Base-by-base conservation (phyloP, 2,797 vertebrate species). In the Enteromius afrohamiltoni region DNA sequence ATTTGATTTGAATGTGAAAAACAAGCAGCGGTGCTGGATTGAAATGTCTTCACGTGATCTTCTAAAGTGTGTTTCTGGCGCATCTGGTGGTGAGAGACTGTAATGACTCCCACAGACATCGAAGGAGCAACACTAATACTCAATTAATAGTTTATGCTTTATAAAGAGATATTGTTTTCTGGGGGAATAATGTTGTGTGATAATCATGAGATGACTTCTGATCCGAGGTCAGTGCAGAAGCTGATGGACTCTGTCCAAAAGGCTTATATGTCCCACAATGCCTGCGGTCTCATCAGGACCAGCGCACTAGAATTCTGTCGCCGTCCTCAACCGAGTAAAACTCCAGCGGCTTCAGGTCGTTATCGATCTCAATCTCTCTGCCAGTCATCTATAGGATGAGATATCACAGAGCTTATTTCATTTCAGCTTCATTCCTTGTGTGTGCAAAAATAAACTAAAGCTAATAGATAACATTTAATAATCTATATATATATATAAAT, bases 291-390 rank as follows among this genome's bases (percentile, higher is more conserved):
- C 17, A 45, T 91, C 94, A 95, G 82, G 92, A 95, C 97, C 97
- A 98, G 85, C 97, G 95, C 45, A 98, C 97, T 84, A 97, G 82
- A 0, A 98, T 91, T 53, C 91, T 94, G 87, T 99, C 97, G 89
- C 97, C 97, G 2, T 95, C 95, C 87, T 98, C 96, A 79, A 99
- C 92, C 37, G 97, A 96, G 88, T 97, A 98, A 87, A 97, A 98
- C 87, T 96, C 93, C 68, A 99, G 92, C 1, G 96, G 89, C 93
- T 97, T 96, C 77, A 97, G 91, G 91, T 99, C 96, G n/a, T 95
- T 95, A 90, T 96, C 94, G 2, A 99, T 94, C 83, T 95, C 93
- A 55, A 97, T 95, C 94, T 99, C 97, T 80, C 90, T 95, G 70
- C 94, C 96, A 45, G 92, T 90, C 92, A 94, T 94, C 98, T 99